A percentile compares a stretch with the other conserved stretches of the same genome.
These are phyloP conservation scores for Asteroscopus sphinx DNA, from an alignment of 2,888 invertebrate genomes.

Conservation along the genomic window DNA sequence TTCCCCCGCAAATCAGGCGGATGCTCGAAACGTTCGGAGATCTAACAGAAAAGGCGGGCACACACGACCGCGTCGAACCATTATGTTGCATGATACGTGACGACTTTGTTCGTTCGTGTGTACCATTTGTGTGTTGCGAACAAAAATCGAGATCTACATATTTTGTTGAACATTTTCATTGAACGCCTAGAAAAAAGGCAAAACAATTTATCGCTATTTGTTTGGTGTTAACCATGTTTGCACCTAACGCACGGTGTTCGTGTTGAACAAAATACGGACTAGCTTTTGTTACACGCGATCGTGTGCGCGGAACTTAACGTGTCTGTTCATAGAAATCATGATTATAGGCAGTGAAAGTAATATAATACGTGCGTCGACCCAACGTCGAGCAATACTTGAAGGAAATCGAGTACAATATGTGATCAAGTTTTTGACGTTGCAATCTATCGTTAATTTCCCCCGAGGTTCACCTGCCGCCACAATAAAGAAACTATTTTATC, in stretches of 20 bases:
- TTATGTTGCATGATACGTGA: slow-evolving; percentile 44
- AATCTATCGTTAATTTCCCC: slow-evolving; percentile 87
- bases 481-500: slow-evolving; percentile 86
- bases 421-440: slow-evolving; percentile 86
- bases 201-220: slow-evolving; percentile 21
- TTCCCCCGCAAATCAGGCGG: slow-evolving; percentile 53
- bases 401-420: slow-evolving; percentile 81
- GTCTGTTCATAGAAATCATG: slow-evolving; percentile 49
- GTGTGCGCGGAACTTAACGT: slow-evolving; percentile 38
- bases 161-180: slow-evolving; percentile 26
- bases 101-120: slow-evolving; percentile 44
- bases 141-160: slow-evolving; percentile 36
- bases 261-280: slow-evolving; percentile 37
- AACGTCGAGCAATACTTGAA: slow-evolving; percentile 71
- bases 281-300: slow-evolving; percentile 28
- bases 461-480: slow-evolving; percentile 81
- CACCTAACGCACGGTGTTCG: slow-evolving; percentile 21
- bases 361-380: slow-evolving; percentile 71
- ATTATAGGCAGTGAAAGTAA: slow-evolving; percentile 63
- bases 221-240: slow-evolving; percentile 21
- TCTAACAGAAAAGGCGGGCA: slow-evolving; percentile 42
- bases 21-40: slow-evolving; percentile 44
- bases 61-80: slow-evolving; percentile 35
- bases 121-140: slow-evolving; percentile 25
- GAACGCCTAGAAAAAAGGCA: slow-evolving; percentile 8